A percentile compares a stretch with the other conserved stretches of the same genome.
Evolutionary conservation across 2,888 invertebrate genomes (phyloP).

Genomic region (Corbicula japonica): DNA sequence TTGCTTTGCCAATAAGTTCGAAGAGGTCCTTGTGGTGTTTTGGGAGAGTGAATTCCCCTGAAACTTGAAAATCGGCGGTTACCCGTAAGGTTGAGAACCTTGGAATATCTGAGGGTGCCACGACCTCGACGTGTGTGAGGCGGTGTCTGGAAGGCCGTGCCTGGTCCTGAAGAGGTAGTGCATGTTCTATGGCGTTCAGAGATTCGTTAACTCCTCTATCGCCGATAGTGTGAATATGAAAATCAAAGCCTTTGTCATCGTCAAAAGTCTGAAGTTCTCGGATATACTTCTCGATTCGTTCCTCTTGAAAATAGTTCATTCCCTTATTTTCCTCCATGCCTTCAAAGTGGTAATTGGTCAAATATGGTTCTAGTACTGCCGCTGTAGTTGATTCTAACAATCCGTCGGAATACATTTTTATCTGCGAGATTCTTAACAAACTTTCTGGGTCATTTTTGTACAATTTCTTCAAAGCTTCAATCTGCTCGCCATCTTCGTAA

Average conservation of each 20-base stretch:
- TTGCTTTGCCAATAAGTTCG: constrained; percentile 16
- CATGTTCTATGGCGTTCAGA: constrained; percentile 45
- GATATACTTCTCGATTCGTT: constrained; percentile 37
- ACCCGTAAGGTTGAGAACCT: constrained; percentile 41
- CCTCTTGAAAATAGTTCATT: constrained; percentile 52
- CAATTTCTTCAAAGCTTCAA: constrained; percentile 38
- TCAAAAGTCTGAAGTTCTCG: constrained; percentile 40
- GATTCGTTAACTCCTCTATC: constrained; percentile 50
- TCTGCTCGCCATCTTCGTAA: constrained; percentile 41
- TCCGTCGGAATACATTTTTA: constrained; percentile 50
- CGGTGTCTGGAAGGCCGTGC: no score
- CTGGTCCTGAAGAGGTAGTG: no score
- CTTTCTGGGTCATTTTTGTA: no score
- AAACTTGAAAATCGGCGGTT: constrained; percentile 60
- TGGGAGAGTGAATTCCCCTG: constrained; percentile 37
- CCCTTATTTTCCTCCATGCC: constrained; percentile 43
- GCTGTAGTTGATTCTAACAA: constrained; percentile 53
- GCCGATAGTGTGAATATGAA: constrained; percentile 57
- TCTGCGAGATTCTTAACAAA: no score
- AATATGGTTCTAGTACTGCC: constrained; percentile 41
- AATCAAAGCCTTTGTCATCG: constrained; percentile 40
- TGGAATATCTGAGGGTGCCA: no score
- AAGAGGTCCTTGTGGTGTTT: constrained; percentile 1
- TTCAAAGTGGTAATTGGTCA: constrained; percentile 26
- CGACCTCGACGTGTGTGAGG: no score